phyloP scores from a whole-genome alignment of 2,888 invertebrate genomes.

The Seira sanloemensis region DNA sequence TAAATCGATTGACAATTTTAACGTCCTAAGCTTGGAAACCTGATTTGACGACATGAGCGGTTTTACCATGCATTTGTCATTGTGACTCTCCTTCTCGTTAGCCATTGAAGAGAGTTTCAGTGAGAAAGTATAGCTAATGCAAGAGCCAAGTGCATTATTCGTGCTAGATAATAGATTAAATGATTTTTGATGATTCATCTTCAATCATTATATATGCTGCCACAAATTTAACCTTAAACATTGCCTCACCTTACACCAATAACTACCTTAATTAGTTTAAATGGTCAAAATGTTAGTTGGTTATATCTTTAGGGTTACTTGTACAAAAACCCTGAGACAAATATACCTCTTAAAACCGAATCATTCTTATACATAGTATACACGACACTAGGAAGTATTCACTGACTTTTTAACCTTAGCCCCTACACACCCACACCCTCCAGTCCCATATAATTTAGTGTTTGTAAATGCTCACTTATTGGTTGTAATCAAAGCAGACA shows the following conservation, averaged over 20 bases:
- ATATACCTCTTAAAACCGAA: slow-evolving; percentile 67
- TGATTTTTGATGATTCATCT: too few species aligned
- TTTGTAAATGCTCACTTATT: neutral
- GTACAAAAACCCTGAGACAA: slow-evolving; percentile 48
- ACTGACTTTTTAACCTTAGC: neutral
- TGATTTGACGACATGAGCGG: slow-evolving; percentile 20
- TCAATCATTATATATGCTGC: too few species aligned
- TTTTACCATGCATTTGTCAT: slow-evolving; percentile 31
- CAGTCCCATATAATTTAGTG: too few species aligned
- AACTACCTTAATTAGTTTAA: neutral
- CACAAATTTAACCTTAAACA: too few species aligned
- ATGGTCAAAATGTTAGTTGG: neutral
- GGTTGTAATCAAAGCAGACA: too few species aligned
- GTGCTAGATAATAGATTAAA: too few species aligned
- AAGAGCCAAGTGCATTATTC: too few species aligned
- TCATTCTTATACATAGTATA: slow-evolving; percentile 53
- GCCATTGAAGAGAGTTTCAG: too few species aligned
- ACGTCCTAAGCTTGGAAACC: neutral
- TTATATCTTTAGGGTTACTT: slow-evolving; percentile 21
- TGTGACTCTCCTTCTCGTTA: too few species aligned
- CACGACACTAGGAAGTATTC: too few species aligned
- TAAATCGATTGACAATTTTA: too few species aligned
- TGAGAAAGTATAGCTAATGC: too few species aligned
- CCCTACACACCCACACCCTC: neutral
- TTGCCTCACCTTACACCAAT: slow-evolving; percentile 21